phyloP scores from a whole-genome alignment of 2,888 invertebrate genomes.

The Ametastegia equiseti region DNA sequence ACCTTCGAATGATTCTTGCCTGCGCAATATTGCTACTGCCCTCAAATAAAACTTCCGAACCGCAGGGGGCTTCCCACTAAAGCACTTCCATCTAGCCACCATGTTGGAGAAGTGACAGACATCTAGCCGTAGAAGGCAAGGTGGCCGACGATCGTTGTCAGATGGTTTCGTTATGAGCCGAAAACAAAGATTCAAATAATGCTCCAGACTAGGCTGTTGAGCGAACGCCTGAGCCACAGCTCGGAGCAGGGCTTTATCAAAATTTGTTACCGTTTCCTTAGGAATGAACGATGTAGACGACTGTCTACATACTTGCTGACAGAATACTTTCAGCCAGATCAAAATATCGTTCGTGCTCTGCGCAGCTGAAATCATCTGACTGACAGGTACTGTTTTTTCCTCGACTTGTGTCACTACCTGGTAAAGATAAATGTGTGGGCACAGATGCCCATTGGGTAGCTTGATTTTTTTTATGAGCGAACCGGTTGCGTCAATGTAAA shows the following conservation, averaged over 20 bases:
- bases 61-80: background rate
- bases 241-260: conserved; percentile 54
- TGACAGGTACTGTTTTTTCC: conserved; percentile 48
- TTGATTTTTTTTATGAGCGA: background rate
- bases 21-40: background rate
- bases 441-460: conserved; percentile 49
- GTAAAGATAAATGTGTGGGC: background rate
- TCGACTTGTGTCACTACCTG: background rate
- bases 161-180: background rate
- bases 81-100: conserved; percentile 32
- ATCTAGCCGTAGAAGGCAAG: conserved; percentile 11
- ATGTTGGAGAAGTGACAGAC: conserved; percentile 11
- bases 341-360: conserved; percentile 49
- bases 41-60: background rate
- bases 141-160: background rate
- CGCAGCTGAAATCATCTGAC: conserved; percentile 52
- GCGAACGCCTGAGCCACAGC: conserved; percentile 49
- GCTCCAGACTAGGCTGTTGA: background rate
- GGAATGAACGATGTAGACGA: conserved; percentile 50
- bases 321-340: conserved; percentile 50
- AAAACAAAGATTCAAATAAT: conserved; percentile 5
- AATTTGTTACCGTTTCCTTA: conserved; percentile 50
- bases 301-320: conserved; percentile 44
- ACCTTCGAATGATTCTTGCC: background rate
- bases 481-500: conserved; percentile 13